Evolutionary conservation across 2,797 vertebrate genomes (phyloP).

Genomic region (Bradypodion ventrale): DNA sequence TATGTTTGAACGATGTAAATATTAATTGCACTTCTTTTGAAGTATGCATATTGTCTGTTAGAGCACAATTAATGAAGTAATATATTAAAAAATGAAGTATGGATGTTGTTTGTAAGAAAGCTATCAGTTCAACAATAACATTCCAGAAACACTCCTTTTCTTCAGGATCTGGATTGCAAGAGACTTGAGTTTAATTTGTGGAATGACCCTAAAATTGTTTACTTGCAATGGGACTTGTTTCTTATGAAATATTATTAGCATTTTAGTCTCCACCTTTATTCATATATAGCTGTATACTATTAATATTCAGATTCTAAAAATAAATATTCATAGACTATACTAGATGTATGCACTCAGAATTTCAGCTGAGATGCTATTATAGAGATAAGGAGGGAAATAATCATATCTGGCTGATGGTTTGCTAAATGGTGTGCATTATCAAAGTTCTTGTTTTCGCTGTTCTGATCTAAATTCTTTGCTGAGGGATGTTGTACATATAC

Average conservation of each 20-base stretch:
- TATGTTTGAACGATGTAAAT: not conserved
- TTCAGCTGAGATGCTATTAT: constrained; percentile 40
- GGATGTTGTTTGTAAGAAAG: not conserved
- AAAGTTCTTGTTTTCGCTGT: constrained; percentile 46
- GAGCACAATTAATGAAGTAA: not conserved
- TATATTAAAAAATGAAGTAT: not conserved
- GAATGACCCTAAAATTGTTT: not conserved
- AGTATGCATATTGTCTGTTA: not conserved
- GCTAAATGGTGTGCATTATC: constrained; percentile 56
- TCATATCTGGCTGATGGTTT: constrained; percentile 55
- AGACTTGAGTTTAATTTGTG: not conserved
- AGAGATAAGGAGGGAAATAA: constrained; percentile 26
- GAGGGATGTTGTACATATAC: constrained; percentile 52
- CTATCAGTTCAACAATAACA: not conserved
- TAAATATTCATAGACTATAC: constrained; percentile 31
- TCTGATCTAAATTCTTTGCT: constrained; percentile 8
- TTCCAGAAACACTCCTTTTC: too few relatives aligned
- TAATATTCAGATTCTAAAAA: not conserved
- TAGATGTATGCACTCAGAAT: constrained; percentile 42
- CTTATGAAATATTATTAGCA: not conserved
- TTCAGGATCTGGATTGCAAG: too few relatives aligned
- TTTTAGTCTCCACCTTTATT: not conserved
- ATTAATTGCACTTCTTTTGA: not conserved
- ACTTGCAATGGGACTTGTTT: not conserved
- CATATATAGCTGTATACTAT: not conserved